A percentile compares a stretch with the other conserved stretches of the same genome.
Evolutionary conservation across 2,888 invertebrate species (phyloP).

Genomic region (Empis stercorea): DNA sequence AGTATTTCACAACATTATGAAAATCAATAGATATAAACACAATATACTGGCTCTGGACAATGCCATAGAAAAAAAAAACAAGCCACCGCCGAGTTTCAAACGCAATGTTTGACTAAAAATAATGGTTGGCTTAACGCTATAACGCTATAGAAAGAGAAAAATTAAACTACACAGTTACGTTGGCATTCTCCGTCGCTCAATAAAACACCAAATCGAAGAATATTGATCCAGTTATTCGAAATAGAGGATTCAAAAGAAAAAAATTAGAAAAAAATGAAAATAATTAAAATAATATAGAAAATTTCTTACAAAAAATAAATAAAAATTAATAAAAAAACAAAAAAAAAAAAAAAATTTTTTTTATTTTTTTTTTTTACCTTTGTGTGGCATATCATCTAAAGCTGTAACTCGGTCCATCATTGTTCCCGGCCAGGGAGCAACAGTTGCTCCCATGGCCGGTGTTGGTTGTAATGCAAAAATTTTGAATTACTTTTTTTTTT

Average conservation of each 20-base stretch:
- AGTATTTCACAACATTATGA: no score
- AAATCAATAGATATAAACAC: no score
- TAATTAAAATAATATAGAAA: not conserved
- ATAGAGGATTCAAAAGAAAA: not conserved
- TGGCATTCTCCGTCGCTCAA: no score
- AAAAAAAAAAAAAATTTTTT: not conserved
- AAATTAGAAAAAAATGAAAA: not conserved
- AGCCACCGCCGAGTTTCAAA: no score
- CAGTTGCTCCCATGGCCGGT: slow-evolving; percentile 64
- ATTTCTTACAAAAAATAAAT: not conserved
- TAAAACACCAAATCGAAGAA: no score
- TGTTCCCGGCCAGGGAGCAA: slow-evolving; percentile 72
- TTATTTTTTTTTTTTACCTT: slow-evolving; percentile 48
- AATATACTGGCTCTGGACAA: no score
- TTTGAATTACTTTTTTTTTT: slow-evolving; percentile 11
- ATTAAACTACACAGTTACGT: no score
- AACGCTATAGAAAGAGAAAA: no score
- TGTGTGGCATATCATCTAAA: slow-evolving; percentile 74
- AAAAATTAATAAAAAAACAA: not conserved
- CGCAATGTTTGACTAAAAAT: no score
- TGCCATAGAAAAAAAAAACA: no score
- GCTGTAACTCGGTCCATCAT: slow-evolving; percentile 53
- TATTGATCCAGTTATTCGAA: no score
- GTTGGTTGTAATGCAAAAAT: slow-evolving; percentile 61
- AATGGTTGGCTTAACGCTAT: no score